Percentiles rank a stretch among this genome's conserved stretches.
Evolutionary conservation across 2,113 vertebrate species (phyloP).

Genomic region (Caranx melampygus): DNA sequence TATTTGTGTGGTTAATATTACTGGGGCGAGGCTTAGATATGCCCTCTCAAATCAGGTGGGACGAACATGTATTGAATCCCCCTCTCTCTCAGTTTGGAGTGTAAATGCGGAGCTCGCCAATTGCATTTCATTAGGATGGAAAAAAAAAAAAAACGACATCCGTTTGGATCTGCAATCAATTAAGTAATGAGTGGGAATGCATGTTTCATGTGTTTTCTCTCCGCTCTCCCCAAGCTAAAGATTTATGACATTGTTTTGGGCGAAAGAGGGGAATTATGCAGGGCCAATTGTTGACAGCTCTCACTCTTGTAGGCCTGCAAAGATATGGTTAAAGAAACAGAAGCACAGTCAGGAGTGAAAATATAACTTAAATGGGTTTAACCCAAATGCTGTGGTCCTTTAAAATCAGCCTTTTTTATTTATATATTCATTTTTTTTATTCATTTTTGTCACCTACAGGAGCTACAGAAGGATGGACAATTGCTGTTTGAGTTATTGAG

Average conservation of each 20-base stretch:
- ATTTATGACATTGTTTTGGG: slow-evolving; percentile 49
- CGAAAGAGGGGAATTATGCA: slow-evolving; percentile 22
- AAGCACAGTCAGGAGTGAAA: not conserved
- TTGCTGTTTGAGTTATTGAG: slow-evolving; percentile 36
- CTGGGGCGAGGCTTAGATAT: slow-evolving; percentile 67
- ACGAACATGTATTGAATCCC: slow-evolving; percentile 71
- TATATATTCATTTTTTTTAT: not conserved
- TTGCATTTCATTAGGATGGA: slow-evolving; percentile 74
- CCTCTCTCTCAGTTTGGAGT: slow-evolving; percentile 52
- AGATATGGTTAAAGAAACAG: not conserved
- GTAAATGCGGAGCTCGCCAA: slow-evolving; percentile 62
- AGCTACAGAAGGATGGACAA: slow-evolving; percentile 18
- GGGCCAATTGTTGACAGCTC: slow-evolving; percentile 39
- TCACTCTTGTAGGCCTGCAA: slow-evolving; percentile 27
- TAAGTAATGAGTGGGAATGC: slow-evolving; percentile 69
- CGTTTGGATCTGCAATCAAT: slow-evolving; percentile 73
- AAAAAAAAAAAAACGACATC: slow-evolving; percentile 37
- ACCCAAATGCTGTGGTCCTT: not conserved
- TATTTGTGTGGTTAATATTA: slow-evolving; percentile 80
- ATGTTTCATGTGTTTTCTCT: slow-evolving; percentile 70
- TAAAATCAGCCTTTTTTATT: not conserved
- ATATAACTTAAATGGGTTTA: not conserved
- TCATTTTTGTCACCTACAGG: not conserved
- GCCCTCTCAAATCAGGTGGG: slow-evolving; percentile 76
- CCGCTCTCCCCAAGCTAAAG: slow-evolving; percentile 66